These are phyloP conservation scores for Rhabdophis nuchalis DNA, from an alignment of 2,797 vertebrate genomes.

Conservation along the genomic window DNA sequence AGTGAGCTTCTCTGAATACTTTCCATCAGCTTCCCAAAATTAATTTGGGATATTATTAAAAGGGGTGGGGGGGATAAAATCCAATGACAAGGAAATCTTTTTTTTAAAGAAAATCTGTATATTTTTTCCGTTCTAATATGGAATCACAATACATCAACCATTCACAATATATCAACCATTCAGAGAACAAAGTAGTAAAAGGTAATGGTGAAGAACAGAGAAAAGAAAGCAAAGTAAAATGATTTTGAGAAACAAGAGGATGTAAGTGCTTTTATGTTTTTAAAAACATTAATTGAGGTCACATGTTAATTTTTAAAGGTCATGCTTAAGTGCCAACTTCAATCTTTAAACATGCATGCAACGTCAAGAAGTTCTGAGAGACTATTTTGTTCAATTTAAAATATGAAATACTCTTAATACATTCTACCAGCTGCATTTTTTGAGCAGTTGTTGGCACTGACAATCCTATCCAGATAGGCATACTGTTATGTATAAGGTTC, in stretches of 20 bases:
- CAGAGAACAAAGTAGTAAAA: slow-evolving; percentile 58
- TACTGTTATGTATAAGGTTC: background rate
- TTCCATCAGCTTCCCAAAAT: slow-evolving; percentile 60
- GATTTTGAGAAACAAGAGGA: slow-evolving; percentile 44
- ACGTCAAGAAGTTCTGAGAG: slow-evolving; percentile 54
- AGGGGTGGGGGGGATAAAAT: slow-evolving; percentile 28
- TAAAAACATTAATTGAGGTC: slow-evolving; percentile 68
- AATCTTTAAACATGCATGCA: slow-evolving; percentile 63
- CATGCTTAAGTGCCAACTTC: slow-evolving; percentile 66
- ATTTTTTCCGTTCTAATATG: slow-evolving; percentile 39
- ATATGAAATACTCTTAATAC: slow-evolving; percentile 60
- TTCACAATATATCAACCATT: slow-evolving; percentile 47
- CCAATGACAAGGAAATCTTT: slow-evolving; percentile 54
- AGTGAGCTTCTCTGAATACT: slow-evolving; percentile 57
- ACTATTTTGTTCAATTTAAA: slow-evolving; percentile 58
- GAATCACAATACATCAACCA: slow-evolving; percentile 25
- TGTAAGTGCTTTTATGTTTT: slow-evolving; percentile 53
- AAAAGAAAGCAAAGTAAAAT: background rate
- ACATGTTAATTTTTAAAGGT: slow-evolving; percentile 61
- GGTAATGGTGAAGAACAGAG: background rate
- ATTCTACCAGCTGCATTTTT: slow-evolving; percentile 61
- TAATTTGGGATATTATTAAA: slow-evolving; percentile 45
- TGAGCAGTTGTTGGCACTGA: slow-evolving; percentile 53
- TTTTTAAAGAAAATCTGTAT: slow-evolving; percentile 13
- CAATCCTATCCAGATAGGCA: slow-evolving; percentile 45